phyloP scores from a whole-genome alignment of 2,797 vertebrate genomes.

The Arrhamphus sclerolepis region DNA sequence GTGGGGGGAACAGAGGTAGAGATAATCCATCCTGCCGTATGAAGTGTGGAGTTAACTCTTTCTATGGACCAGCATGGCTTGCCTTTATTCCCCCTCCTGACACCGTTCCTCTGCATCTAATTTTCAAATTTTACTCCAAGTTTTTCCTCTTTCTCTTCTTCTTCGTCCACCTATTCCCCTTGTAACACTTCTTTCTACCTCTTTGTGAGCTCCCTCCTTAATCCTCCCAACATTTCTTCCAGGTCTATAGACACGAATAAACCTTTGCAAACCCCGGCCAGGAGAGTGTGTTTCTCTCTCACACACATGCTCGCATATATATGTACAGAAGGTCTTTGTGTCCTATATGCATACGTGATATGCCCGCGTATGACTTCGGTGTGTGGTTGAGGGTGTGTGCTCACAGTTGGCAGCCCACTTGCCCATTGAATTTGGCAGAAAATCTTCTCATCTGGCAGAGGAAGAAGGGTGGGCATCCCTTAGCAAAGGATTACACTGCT shows the following conservation, averaged over 20 bases:
- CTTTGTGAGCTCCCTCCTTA: slow-evolving; percentile 56
- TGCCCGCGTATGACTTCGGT: slow-evolving; percentile 49
- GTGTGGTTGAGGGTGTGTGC: slow-evolving; percentile 49
- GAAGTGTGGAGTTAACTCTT: slow-evolving; percentile 73
- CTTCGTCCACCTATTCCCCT: slow-evolving; percentile 49
- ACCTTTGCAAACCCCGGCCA: slow-evolving; percentile 48
- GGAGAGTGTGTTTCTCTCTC: neutral
- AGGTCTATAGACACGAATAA: slow-evolving; percentile 64
- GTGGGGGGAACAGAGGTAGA: slow-evolving; percentile 57
- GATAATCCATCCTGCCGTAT: slow-evolving; percentile 75
- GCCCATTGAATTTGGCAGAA: slow-evolving; percentile 72
- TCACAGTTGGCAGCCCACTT: slow-evolving; percentile 62
- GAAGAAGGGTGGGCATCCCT: slow-evolving; percentile 73
- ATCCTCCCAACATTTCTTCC: slow-evolving; percentile 64
- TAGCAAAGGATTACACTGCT: slow-evolving; percentile 76
- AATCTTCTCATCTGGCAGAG: slow-evolving; percentile 76
- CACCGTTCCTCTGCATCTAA: slow-evolving; percentile 38
- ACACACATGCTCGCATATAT: slow-evolving; percentile 8
- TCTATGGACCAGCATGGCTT: slow-evolving; percentile 47
- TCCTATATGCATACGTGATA: slow-evolving; percentile 49
- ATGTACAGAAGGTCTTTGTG: slow-evolving; percentile 38
- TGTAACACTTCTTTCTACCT: slow-evolving; percentile 29
- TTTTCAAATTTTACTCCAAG: slow-evolving; percentile 26
- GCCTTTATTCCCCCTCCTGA: slow-evolving; percentile 41
- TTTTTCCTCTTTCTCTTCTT: slow-evolving; percentile 11